Evolutionary conservation across 2,797 vertebrate species (phyloP), one percentile per base, ranked within the genome.

Genomic region (Taeniopygia guttata): DNA sequence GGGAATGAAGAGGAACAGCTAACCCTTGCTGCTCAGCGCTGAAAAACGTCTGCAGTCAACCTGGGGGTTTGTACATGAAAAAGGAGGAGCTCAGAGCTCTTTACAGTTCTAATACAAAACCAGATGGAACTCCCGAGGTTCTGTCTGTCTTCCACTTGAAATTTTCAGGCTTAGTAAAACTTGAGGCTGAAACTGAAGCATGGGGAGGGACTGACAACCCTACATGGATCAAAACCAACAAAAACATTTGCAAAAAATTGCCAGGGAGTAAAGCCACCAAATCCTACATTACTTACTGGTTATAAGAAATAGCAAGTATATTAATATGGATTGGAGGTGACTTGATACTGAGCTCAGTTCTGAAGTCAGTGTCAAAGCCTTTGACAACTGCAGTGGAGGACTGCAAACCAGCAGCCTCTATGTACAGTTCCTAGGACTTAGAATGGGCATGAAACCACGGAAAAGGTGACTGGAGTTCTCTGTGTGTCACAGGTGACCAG

Each of bases 1-100:
- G 48, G 34, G 89, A 86, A 68, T 23, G 63, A 79, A 63, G 59
- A 90, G 77, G 82, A 95, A 84, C 75, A 79, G 62, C 91, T 91
- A 95, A 94, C 74, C 85, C 94, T 95, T 18, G 1, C 83, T 46
- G 87, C 63, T 56, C 60, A 74, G 67, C 0, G 8, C 64, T 96
- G 85, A 93, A 84, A 91, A 90, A 72, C 3, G 4, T 84, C 77
- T 82, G 73, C 0, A 3, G 77, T 73, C 80, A 90, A 11, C 70
- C 60, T 48, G 55, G 0, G 11, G 34, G 34, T 79, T 79, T 82
- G 80, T 27, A 30, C 49, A 29, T 9, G 12, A 63, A 63, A 83
- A 87, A 86, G 77, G 30, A 83, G 10, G 40, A 84, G 52, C n/a
- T 79, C 59, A 16, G 29, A 32, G 74, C 29, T 88, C 66, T 79